Conservation (phyloP, 2,113 vertebrate species). For the Anthoscopus minutus region DNA sequence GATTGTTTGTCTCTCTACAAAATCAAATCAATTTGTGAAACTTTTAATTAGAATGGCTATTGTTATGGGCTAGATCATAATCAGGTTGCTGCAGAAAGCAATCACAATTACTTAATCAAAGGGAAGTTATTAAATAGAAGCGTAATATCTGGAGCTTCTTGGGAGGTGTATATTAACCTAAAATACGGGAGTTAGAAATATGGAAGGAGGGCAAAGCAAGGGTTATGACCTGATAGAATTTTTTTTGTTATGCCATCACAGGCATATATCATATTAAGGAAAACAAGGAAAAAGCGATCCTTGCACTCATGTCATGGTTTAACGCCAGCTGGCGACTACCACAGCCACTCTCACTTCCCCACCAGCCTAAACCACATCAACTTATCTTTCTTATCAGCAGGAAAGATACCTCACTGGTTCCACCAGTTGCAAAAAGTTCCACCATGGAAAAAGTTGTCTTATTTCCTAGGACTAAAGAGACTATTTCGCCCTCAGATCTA, state of each 20-base stretch:
- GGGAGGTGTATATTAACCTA: neutral
- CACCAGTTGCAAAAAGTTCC: neutral
- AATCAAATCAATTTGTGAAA: neutral
- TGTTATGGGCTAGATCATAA: neutral
- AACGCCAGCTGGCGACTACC: neutral
- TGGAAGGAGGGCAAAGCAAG: neutral
- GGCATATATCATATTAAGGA: neutral
- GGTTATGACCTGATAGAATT: neutral
- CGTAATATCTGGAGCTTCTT: neutral
- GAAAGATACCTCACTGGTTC: neutral
- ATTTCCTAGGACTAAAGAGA: neutral
- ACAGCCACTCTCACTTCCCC: neutral
- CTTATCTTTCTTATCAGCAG: neutral
- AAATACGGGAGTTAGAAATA: neutral
- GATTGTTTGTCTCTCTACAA: neutral
- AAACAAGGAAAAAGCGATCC: neutral
- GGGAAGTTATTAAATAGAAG: neutral
- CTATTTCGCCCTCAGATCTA: neutral
- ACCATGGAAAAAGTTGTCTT: neutral
- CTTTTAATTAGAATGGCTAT: neutral
- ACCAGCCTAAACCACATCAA: neutral
- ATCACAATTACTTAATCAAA: neutral
- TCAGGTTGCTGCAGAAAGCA: neutral
- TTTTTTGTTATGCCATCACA: neutral
- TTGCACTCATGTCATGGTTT: neutral